Base-by-base conservation (phyloP, 2,888 invertebrate genomes). In the Hyles lineata region DNA sequence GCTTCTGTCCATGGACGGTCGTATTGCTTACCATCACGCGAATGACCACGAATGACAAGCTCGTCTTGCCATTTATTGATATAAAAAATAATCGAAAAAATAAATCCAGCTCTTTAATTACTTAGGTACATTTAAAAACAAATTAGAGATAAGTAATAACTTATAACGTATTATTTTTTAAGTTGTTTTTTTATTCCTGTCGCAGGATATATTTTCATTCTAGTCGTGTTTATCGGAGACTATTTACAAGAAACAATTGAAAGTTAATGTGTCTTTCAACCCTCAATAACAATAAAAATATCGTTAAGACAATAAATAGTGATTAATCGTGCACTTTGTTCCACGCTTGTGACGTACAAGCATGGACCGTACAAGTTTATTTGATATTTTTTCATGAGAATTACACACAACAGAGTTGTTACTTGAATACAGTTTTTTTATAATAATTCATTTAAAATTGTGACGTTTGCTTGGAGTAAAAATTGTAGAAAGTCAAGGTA, bases 241-340 rank as follows among this genome's bases (percentile, higher is more conserved):
- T 81, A 72, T 79, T 84, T 80, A 83, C 79, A 80, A 76, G 80
- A 74, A 75, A 76, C 78, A 76, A 82, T 76, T 77, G 32, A 77
- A 78, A 79, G 78, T 79, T 78, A 81, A 72, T 72, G 67, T 82
- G 78, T 82, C 77, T 76, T 76, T 50, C 74, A 72, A 73, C 70
- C 73, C 73, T 74, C 76, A 78, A 77, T 83, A 82, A 80, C 79
- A 77, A 77, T 78, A 79, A 80, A 83, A 85, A 83, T 81, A 82
- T 63, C 55, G 55, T 72, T 58, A 78, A 77, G 79, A 83, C 85
- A 85, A 88, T 90, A 90, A 90, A 86, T 79, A 76, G 80, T 85
- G 86, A 92, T 91, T 90, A 92, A 92, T 91, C 78, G 88, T 77
- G 79, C 86, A 86, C 84, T 91, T 87, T 87, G 88, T 89, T 85